Conservation (phyloP, 2,888 invertebrate genomes). For the Alsophila aescularia region DNA sequence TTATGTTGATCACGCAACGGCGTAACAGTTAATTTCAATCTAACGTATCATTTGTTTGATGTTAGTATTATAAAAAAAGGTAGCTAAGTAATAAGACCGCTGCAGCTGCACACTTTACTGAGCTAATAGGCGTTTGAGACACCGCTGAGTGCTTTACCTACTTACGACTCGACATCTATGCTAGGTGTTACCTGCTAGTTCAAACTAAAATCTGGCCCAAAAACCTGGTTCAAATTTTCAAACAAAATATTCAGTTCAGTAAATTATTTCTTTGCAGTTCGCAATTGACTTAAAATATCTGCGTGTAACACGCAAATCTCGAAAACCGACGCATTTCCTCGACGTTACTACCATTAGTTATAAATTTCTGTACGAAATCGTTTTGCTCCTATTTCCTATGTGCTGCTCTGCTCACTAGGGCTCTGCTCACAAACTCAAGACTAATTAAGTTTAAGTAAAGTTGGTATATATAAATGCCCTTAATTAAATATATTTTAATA, state of each 20-base stretch:
- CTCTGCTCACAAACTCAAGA: no score
- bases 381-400: no score
- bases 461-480: no score
- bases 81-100: neutral
- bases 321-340: neutral
- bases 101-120: neutral
- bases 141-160: neutral
- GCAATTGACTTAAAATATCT: no score
- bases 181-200: neutral
- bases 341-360: neutral
- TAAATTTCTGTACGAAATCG: neutral
- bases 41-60: no score
- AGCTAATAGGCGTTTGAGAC: neutral
- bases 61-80: no score
- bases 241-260: constrained; percentile 11
- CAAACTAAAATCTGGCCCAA: neutral
- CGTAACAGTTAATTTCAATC: neutral
- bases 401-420: no score
- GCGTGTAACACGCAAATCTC: constrained; percentile 27
- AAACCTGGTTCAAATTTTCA: constrained; percentile 21
- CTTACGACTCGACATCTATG: neutral
- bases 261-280: constrained; percentile 12
- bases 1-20: constrained; percentile 15
- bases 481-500: no score
- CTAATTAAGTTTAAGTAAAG: no score